Conservation (phyloP, 2,888 invertebrate species). For the Drosophila quinaria region DNA sequence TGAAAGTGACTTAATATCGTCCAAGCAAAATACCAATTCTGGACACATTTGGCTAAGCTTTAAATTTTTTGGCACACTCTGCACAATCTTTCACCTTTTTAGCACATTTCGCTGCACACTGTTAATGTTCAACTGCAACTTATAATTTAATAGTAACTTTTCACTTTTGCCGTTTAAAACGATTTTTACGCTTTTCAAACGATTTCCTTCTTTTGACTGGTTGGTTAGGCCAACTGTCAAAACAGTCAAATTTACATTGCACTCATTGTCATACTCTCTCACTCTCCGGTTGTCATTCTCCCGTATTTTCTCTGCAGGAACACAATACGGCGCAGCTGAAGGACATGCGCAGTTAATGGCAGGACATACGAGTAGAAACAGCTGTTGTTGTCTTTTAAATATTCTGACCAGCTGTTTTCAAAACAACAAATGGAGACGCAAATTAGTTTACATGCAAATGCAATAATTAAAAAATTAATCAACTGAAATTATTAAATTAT, state of each 20-base stretch:
- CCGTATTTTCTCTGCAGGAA: slow-evolving; percentile 19
- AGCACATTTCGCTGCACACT: slow-evolving; percentile 22
- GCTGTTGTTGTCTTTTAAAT: slow-evolving; percentile 35
- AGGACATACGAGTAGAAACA: slow-evolving; percentile 15
- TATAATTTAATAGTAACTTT: slow-evolving; percentile 20
- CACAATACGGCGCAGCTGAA: slow-evolving; percentile 56
- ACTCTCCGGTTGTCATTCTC: slow-evolving; percentile 13
- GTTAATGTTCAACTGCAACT: not conserved
- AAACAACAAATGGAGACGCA: not conserved
- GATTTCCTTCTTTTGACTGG: slow-evolving; percentile 37
- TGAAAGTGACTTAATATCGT: too few relatives aligned
- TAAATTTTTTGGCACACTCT: not conserved
- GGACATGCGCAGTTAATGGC: slow-evolving; percentile 66
- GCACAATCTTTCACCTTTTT: slow-evolving; percentile 53
- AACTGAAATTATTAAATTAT: not conserved
- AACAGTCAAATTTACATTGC: slow-evolving; percentile 23
- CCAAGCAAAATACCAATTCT: too few relatives aligned
- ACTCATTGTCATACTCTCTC: slow-evolving; percentile 11
- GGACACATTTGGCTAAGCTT: not conserved
- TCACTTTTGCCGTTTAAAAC: slow-evolving; percentile 10
- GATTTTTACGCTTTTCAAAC: slow-evolving; percentile 20
- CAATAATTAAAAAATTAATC: not conserved
- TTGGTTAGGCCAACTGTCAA: slow-evolving; percentile 56
- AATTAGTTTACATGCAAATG: too few relatives aligned
- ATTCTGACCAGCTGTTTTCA: slow-evolving; percentile 16